Conservation (phyloP, 2,888 invertebrate species). For the Boloria selene region DNA sequence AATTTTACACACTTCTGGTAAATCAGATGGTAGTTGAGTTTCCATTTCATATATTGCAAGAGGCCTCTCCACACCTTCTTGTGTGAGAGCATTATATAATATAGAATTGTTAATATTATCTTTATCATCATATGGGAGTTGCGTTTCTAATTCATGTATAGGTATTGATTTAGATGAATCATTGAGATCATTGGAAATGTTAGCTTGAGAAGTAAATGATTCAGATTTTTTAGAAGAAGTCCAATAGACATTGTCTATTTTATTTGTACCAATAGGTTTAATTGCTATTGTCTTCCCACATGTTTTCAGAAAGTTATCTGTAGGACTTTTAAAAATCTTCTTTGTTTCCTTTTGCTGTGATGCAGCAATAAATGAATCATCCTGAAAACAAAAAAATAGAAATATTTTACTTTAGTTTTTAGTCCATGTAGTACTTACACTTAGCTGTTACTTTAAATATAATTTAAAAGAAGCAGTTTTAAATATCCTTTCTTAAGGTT, state of each 20-base stretch:
- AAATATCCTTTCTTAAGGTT: too few species aligned
- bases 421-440: too few species aligned
- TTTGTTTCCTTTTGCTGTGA: slow-evolving; percentile 53
- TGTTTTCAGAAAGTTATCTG: slow-evolving; percentile 57
- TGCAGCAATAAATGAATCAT: slow-evolving; percentile 65
- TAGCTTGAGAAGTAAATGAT: slow-evolving; percentile 52
- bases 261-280: slow-evolving; percentile 56
- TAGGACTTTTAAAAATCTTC: slow-evolving; percentile 52
- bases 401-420: not conserved
- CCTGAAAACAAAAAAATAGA: slow-evolving; percentile 54
- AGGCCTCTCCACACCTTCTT: slow-evolving; percentile 41
- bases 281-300: slow-evolving; percentile 56
- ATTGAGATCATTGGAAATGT: slow-evolving; percentile 49
- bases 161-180: slow-evolving; percentile 48
- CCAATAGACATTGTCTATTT: slow-evolving; percentile 63
- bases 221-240: slow-evolving; percentile 64
- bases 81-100: slow-evolving; percentile 54
- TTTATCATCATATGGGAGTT: slow-evolving; percentile 25
- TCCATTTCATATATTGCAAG: slow-evolving; percentile 40
- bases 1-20: slow-evolving; percentile 57
- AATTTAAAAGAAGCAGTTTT: too few species aligned
- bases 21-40: slow-evolving; percentile 46
- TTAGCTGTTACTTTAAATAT: too few species aligned
- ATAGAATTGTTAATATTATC: slow-evolving; percentile 48
- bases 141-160: slow-evolving; percentile 57